Evolutionary conservation across 2,113 vertebrate species (phyloP).

Genomic region (Rhinolophus ferrumequinum): DNA sequence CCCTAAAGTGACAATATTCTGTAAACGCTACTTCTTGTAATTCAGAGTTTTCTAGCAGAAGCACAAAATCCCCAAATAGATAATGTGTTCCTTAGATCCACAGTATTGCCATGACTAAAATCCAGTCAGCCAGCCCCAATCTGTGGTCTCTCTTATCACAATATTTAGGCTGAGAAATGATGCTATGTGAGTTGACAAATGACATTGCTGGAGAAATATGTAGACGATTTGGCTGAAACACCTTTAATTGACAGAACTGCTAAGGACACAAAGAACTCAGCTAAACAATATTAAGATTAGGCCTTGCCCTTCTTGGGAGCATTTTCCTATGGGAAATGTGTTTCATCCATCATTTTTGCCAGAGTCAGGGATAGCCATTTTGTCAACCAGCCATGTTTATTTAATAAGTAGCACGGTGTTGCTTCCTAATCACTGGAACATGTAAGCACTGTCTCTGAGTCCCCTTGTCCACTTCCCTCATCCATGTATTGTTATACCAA

Average conservation of each 20-base stretch:
- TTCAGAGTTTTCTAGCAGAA: conserved; percentile 64
- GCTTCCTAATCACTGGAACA: conserved; percentile 40
- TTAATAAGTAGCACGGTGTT: conserved; percentile 17
- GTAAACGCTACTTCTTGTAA: conserved; percentile 59
- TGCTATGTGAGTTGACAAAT: conserved; percentile 71
- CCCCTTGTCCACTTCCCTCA: background rate
- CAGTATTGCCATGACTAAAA: conserved; percentile 51
- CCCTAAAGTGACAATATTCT: conserved; percentile 46
- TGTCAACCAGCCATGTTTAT: conserved; percentile 64
- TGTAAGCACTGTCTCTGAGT: background rate
- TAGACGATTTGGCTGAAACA: conserved; percentile 52
- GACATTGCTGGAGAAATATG: conserved; percentile 66
- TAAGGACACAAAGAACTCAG: conserved; percentile 74
- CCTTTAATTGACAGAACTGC: conserved; percentile 75
- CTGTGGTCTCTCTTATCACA: background rate
- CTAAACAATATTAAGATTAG: conserved; percentile 75
- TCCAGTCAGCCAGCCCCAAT: background rate
- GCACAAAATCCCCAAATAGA: conserved; percentile 34
- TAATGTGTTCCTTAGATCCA: conserved; percentile 52
- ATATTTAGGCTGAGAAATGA: conserved; percentile 51
- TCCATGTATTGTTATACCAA: background rate
- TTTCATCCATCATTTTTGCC: conserved; percentile 74
- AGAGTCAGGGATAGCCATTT: conserved; percentile 46
- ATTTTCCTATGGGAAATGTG: conserved; percentile 72
- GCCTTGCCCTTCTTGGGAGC: conserved; percentile 60